Evolutionary conservation across 2,888 invertebrate genomes (phyloP), one percentile per base, ranked within the genome.

Genomic region (Anorthoa munda): DNA sequence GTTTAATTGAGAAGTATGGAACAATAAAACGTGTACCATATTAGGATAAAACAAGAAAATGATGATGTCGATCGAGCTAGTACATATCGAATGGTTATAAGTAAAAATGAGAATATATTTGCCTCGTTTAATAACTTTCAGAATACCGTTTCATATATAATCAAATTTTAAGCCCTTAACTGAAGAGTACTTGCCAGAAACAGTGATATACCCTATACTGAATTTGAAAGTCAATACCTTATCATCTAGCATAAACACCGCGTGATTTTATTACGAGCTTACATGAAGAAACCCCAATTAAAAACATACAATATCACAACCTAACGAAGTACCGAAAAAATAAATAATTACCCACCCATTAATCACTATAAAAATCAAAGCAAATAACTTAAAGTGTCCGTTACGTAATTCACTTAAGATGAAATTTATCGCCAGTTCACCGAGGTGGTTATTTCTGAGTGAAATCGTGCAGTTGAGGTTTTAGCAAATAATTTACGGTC

Each of bases 401-500:
- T 86, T 79, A 83, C 77, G 86, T 86, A 87, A 89, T 86, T 88
- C 86, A 89, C 79, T 87, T 85, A 83, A 76, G 68, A 69, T 23
- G 61, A 81, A 84, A 86, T 87, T 86, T 86, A 85, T 87, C 70
- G 76, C 56, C 67, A 53, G 65, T 60, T 61, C 72, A 75, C 66
- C 81, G 83, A 83, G 77, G 77, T 78, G 83, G 78, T 76, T 83
- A 80, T 86, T 75, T 80, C 79, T 79, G 71, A 84, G 84, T 86
- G 81, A 84, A 86, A 83, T 88, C 88, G 87, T 87, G 87, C 84
- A 11, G 73, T 75, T 75, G 73, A 82, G 79, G 86, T 85, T 88
- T 88, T 83, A 86, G 83, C 88, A 81, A 84, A 79, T 87, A 86
- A 88, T 87, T 87, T 85, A 87, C 84, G 69, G 85, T 79, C 76